These are phyloP conservation scores for Cetonia aurata DNA, from an alignment of 2,888 invertebrate genomes.

Conservation along the genomic window DNA sequence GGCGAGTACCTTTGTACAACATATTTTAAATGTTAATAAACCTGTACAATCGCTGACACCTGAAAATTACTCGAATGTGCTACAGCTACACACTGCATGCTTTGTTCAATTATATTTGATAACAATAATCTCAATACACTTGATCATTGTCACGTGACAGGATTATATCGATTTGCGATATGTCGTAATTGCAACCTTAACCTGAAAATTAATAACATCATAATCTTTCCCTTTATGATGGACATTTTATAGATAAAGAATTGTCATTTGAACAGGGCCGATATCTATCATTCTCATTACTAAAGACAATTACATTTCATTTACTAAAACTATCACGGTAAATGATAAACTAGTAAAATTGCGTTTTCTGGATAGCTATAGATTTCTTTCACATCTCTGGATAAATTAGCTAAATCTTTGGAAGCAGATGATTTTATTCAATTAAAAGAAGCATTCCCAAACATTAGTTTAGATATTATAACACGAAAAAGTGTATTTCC, in stretches of 20 bases:
- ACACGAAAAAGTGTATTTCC: no score
- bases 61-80: no score
- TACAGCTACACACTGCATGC: not conserved
- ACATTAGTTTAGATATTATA: no score
- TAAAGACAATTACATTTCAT: conserved; percentile 28
- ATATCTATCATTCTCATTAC: not conserved
- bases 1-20: conserved; percentile 4
- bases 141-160: conserved; percentile 12
- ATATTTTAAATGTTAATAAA: conserved; percentile 1
- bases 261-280: conserved; percentile 11
- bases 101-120: not conserved
- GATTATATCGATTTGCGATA: not conserved
- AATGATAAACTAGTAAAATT: no score
- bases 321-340: conserved; percentile 10
- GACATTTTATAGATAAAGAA: conserved; percentile 30
- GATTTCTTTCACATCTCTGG: no score
- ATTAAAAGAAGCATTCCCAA: no score
- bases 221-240: conserved; percentile 33
- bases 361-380: no score
- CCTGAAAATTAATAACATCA: not conserved
- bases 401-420: no score
- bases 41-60: conserved; percentile 1
- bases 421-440: no score
- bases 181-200: not conserved
- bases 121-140: not conserved